Conservation (phyloP, 2,113 vertebrate species). For the Rhombomys opimus region DNA sequence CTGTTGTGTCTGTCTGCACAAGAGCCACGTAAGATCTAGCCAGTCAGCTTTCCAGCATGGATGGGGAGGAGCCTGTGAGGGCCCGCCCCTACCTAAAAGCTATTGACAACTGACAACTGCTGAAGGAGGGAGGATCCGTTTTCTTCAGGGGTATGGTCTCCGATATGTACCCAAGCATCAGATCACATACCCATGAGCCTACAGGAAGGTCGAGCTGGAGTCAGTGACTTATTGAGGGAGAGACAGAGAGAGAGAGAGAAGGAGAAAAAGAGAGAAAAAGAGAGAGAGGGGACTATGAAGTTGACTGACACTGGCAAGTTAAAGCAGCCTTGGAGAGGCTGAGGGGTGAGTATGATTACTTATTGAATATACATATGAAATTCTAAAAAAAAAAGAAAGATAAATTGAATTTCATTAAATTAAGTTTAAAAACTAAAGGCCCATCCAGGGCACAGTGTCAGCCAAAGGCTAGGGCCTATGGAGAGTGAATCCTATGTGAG, state of each 20-base stretch:
- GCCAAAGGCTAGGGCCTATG: neutral
- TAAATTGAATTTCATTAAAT: neutral
- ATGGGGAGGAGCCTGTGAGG: neutral
- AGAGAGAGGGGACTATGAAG: fast-evolving
- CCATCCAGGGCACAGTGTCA: neutral
- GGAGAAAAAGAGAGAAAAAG: neutral
- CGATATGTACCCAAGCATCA: neutral
- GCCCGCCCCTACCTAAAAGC: no score
- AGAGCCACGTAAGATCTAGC: no score
- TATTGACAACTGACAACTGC: neutral
- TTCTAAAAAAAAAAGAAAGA: neutral
- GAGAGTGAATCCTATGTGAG: neutral
- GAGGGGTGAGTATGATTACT: neutral
- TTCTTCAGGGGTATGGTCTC: neutral
- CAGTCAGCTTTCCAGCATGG: neutral
- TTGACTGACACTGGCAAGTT: no score
- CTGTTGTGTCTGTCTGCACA: neutral
- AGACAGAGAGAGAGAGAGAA: no score
- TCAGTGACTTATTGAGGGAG: no score
- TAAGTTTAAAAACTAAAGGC: neutral
- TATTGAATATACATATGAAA: neutral
- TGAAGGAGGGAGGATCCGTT: neutral
- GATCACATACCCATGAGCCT: neutral
- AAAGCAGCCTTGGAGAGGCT: neutral
- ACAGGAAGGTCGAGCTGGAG: neutral